Base-by-base conservation (phyloP, 2,113 vertebrate genomes). In the Entomyzon cyanotis region DNA sequence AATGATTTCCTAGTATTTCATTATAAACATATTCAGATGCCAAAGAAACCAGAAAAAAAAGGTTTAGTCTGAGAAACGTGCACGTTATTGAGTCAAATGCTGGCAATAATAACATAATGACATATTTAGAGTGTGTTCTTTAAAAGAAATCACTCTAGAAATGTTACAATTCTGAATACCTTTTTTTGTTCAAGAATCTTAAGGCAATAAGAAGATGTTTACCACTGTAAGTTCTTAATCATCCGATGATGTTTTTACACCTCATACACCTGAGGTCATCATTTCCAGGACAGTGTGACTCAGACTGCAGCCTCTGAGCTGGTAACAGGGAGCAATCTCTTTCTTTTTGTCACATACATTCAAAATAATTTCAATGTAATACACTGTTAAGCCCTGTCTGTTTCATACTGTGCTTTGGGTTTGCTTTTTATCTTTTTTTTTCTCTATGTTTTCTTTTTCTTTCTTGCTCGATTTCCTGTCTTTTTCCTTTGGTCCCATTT, bases 211-310 rank as follows among this genome's bases (percentile, higher is more conserved):
- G 33, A 60, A 52, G 11, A 79, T 84, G 12, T 58, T 78, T 71
- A 33, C 5, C 25, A 39, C 2, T 14, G 1, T n/a, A 79, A 62
- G 3, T 58, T 33, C 5, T n/a, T 67, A 41, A n/a, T 80, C 33
- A 35, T 75, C 19, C 8, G 30, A 10, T 0, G 0, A 17, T 16
- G 7, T 30, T 8, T 60, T 82, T 83, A 37, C 47, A 60, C 6
- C 15, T 69, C 31, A 27, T 28, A 12, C 12, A 65, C 12, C 18
- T 60, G 15, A 81, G 18, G 15, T 81, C 47, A 74, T 33, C 2
- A 33, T 35, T 68, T 80, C 25, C 28, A 19, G 20, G 24, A 30
- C 8, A 80, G 15, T 18, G 24, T 8, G 25, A 39, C 11, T 46
- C 28, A 47, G 37, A 27, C 16, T 82, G 31, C 14, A 71, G n/a